Evolutionary conservation across 2,797 vertebrate species (phyloP), one percentile per base, ranked within the genome.

Genomic region (Sandelia bainsii): DNA sequence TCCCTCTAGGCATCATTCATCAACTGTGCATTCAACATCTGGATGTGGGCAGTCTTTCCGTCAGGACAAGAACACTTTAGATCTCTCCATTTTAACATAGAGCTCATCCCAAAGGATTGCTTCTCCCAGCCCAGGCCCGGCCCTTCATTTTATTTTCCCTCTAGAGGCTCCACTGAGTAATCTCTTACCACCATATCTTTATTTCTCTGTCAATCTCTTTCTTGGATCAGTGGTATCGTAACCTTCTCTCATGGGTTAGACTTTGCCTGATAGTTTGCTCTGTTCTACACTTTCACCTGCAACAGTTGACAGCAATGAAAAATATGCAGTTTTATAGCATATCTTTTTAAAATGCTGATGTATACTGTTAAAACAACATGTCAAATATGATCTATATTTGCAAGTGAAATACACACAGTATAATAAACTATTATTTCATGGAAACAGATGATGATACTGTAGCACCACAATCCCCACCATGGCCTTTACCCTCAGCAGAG

Each of bases 1-100:
- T 84, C 79, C 86, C 80, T 69, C 45, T 48, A 56, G 83, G 84
- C 80, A 74, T 83, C 86, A 88, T 84, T 87, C 87, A 79, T 78
- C 78, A 46, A 52, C 72, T 51, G 62, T 70, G 54, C 69, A 29
- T 72, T 80, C 69, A 82, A 83, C 88, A 91, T 91, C 87, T 91
- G 91, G 84, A 87, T 58, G 62, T 65, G 87, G 84, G 79, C 86
- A 76, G 72, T 63, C 60, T 57, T 69, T 77, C 85, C 87, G 87
- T 44, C 53, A 53, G 81, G 91, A 86, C 48, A 27, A 16, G 22
- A 77, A 64, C 69, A 81, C 74, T 69, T 89, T 66, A 77, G 62
- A 84, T 81, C 69, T 72, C 76, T 85, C 40, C 52, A 58, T 83
- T 88, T 86, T 75, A 81, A 68, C 79, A 62, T 45, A 46, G 46